Base-by-base conservation (phyloP, 2,113 vertebrate species). In the Cyanoramphus novaezelandiae region DNA sequence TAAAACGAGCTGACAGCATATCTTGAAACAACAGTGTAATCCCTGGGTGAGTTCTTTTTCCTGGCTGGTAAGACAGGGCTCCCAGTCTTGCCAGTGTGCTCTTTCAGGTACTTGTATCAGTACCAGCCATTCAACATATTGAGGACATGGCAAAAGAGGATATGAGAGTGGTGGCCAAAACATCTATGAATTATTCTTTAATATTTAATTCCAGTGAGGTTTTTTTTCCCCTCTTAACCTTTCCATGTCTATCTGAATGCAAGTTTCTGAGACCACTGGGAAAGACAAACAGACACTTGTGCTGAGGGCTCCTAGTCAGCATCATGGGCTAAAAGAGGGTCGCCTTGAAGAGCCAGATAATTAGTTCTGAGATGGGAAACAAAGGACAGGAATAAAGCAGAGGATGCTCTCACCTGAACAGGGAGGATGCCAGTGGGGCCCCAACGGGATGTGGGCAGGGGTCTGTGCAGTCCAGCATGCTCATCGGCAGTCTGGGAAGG, bases 381-480 rank as follows among this genome's bases (percentile, higher is more conserved):
- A 65, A 75, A 41, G 69, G 35, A 17, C 33, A 86, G 64, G 44
- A 37, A 44, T 16, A 52, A 39, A 41, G 57, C 57, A 59, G 57
- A 2, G 17, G 18, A 17, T 63, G 62, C 37, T 46, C n/a, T 71
- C 79, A 70, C 62, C 78, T 79, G 78, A 23, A 63, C 37, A n/a
- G 14, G 62, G 28, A 49, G 17, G 71, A 27, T 52, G 49, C 29
- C 37, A 50, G 20, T 4, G 16, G n/a, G 63, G 37, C 52, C 57
- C 39, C 29, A 0, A 0, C 3, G 63, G 68, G 33, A 21, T 0
- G 0, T 8, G 52, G 52, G 31, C 33, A 55, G 76, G 46, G 46
- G 6, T 27, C 49, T 28, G 24, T 12, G 52, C 23, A 4, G 47
- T 12, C 44, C 53, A 47, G 6, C 1, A 0, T 6, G 13, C 27